Percentiles rank a stretch among this genome's conserved stretches.
Conservation (phyloP, 2,113 vertebrate genomes). For the Archocentrus centrarchus region DNA sequence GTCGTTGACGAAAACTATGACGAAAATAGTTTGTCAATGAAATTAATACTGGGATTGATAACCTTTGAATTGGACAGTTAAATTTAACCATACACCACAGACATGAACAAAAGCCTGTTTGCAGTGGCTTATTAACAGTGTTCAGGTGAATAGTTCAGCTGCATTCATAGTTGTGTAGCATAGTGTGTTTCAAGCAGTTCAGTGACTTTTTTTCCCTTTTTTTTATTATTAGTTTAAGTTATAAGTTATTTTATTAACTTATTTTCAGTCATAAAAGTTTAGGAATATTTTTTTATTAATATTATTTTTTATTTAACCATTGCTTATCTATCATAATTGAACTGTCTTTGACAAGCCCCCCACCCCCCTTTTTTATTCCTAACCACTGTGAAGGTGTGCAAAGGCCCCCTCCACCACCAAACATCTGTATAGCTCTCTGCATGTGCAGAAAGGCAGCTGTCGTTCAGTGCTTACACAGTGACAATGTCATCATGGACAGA, state of each 20-base stretch:
- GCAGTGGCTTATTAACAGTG: background rate
- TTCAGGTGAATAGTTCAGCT: background rate
- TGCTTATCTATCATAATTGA: background rate
- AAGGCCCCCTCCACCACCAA: no score
- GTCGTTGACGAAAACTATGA: no score
- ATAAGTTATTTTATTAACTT: no score
- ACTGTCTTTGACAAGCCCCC: background rate
- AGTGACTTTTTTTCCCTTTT: background rate
- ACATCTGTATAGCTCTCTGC: no score
- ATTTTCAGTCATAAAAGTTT: background rate
- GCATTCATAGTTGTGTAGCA: background rate
- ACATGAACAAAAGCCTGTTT: background rate
- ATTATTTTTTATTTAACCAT: background rate
- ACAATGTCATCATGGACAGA: no score
- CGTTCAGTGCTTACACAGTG: no score
- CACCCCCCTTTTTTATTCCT: no score
- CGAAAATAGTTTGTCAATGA: no score
- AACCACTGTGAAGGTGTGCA: background rate
- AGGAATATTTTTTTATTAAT: no score
- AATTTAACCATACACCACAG: background rate
- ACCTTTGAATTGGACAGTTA: background rate
- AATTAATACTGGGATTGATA: background rate
- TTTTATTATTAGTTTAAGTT: no score
- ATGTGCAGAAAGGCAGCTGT: no score
- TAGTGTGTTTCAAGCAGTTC: background rate